A percentile compares a stretch with the other conserved stretches of the same genome.
Conservation (phyloP, 2,888 invertebrate species). For the Leucoptera coffeella region DNA sequence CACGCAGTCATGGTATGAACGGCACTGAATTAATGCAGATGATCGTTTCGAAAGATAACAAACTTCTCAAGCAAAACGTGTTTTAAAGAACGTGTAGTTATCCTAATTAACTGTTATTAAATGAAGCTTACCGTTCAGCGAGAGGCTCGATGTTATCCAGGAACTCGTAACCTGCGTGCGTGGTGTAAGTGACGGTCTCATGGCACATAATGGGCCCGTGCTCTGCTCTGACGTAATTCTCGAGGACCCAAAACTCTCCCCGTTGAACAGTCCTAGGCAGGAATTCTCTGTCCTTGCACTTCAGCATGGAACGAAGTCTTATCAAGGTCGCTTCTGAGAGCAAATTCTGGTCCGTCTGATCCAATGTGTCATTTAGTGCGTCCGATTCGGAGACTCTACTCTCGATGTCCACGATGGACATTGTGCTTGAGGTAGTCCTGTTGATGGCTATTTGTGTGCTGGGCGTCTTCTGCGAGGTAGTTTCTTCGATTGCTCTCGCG, state of each 20-base stretch:
- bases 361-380: slow-evolving; percentile 20
- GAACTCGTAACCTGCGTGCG: slow-evolving; percentile 88
- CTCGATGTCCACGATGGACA: slow-evolving; percentile 22
- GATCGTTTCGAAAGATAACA: too few relatives aligned
- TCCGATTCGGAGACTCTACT: slow-evolving; percentile 29
- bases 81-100: too few relatives aligned
- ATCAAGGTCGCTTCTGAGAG: slow-evolving; percentile 26
- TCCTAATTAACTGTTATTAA: too few relatives aligned
- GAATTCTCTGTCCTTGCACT: slow-evolving; percentile 60
- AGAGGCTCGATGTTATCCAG: slow-evolving; percentile 83
- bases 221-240: slow-evolving; percentile 76
- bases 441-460: slow-evolving; percentile 32
- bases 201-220: slow-evolving; percentile 65
- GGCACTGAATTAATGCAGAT: too few relatives aligned
- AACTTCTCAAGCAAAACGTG: too few relatives aligned
- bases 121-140: slow-evolving; percentile 59
- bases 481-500: slow-evolving; percentile 16
- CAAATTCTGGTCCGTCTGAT: slow-evolving; percentile 28
- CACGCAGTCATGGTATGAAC: too few relatives aligned
- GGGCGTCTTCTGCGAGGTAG: slow-evolving; percentile 34
- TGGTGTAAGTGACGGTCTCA: slow-evolving; percentile 85
- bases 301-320: slow-evolving; percentile 40
- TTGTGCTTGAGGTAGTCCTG: slow-evolving; percentile 37
- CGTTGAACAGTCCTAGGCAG: slow-evolving; percentile 60
- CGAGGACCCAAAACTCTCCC: slow-evolving; percentile 83